Conservation (phyloP, 2,113 vertebrate species). For the Muscicapa adusta region DNA sequence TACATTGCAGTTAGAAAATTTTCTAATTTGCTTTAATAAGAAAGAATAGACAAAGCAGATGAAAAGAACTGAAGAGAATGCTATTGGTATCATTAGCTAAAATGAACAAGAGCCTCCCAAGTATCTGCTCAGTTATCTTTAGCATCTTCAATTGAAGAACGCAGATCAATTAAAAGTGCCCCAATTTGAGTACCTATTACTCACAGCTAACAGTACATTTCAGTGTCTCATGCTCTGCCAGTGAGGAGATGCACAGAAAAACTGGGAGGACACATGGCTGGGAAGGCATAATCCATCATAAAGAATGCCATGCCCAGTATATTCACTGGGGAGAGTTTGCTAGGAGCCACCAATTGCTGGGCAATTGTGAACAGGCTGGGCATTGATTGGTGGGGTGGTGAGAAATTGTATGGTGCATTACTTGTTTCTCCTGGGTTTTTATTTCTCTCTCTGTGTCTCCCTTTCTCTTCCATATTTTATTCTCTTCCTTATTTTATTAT, state of each 20-base stretch:
- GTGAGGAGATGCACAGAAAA: background rate
- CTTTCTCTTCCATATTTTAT: background rate
- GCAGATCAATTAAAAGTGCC: background rate
- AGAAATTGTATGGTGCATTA: background rate
- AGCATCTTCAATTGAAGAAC: background rate
- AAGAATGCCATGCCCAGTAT: background rate
- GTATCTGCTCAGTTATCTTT: background rate
- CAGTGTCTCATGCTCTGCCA: background rate
- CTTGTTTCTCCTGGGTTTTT: background rate
- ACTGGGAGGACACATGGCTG: fast-evolving
- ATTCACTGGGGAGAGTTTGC: background rate
- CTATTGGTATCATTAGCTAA: background rate
- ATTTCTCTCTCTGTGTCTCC: background rate
- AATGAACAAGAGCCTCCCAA: background rate
- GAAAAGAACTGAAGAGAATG: conserved; percentile 8
- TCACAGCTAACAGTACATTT: background rate
- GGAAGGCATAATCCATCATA: background rate
- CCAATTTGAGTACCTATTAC: background rate
- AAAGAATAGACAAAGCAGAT: conserved; percentile 9
- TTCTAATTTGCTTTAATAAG: conserved; percentile 36
- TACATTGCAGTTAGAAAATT: background rate
- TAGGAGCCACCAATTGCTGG: background rate
- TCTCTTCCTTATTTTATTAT: too few species aligned
- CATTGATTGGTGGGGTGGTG: background rate
- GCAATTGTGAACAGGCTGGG: background rate